Conservation (phyloP, 2,797 vertebrate genomes). For the Takifugu ocellatus region DNA sequence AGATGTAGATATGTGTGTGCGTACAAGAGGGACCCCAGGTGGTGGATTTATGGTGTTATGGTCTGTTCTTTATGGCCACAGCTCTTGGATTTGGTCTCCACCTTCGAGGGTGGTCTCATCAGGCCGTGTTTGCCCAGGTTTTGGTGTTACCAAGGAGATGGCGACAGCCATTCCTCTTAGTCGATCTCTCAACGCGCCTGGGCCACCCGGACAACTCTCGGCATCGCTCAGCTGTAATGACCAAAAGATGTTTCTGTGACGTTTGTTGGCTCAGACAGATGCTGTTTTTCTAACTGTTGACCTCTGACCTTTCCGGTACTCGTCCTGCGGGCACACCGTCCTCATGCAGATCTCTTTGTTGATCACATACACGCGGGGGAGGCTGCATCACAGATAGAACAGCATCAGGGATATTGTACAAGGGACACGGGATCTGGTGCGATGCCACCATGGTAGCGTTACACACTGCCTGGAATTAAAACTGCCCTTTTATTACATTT, state of each 20-base stretch:
- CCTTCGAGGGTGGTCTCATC: conserved; percentile 36
- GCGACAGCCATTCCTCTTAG: conserved; percentile 63
- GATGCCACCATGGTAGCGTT: too few species aligned
- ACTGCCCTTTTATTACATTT: too few species aligned
- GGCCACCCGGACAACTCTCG: conserved; percentile 80
- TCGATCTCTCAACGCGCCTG: conserved; percentile 70
- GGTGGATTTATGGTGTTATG: conserved; percentile 55
- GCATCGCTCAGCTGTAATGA: conserved; percentile 74
- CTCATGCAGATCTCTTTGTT: conserved; percentile 81
- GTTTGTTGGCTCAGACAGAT: background rate
- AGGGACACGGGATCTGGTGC: too few species aligned
- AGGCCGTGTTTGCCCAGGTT: conserved; percentile 71
- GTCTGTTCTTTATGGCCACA: conserved; percentile 46
- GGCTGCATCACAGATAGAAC: conserved; percentile 50
- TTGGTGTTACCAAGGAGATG: conserved; percentile 61
- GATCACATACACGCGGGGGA: conserved; percentile 78
- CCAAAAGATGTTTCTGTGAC: background rate
- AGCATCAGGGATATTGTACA: background rate
- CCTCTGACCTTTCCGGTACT: conserved; percentile 73
- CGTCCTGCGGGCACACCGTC: conserved; percentile 77
- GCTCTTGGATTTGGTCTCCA: conserved; percentile 27
- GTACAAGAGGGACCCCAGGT: conserved; percentile 28
- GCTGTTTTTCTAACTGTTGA: background rate
- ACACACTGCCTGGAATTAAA: too few species aligned
- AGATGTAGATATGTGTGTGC: conserved; percentile 49